Conservation (phyloP, 2,113 vertebrate genomes). For the Camelus dromedarius region DNA sequence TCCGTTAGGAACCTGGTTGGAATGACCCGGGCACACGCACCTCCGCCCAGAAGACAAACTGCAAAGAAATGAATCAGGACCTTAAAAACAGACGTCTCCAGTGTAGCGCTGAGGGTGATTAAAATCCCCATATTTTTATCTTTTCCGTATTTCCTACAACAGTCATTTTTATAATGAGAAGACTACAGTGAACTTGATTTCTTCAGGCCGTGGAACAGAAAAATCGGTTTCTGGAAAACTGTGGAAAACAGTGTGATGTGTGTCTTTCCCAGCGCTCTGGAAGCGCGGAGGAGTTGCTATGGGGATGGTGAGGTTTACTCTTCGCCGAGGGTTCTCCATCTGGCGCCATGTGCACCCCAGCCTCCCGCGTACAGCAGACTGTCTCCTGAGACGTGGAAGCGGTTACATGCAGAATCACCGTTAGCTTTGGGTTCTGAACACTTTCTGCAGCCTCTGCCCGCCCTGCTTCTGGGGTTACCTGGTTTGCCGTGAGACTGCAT, state of each 20-base stretch:
- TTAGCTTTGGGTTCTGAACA: not conserved
- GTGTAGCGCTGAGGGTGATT: not conserved
- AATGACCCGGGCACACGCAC: not conserved
- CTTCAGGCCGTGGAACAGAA: conserved; percentile 12
- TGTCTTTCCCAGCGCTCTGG: conserved; percentile 70
- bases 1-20: not conserved
- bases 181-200: conserved; percentile 46
- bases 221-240: conserved; percentile 66
- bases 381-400: conserved; percentile 57
- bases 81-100: not conserved
- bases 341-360: conserved; percentile 1
- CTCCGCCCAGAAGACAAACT: not conserved
- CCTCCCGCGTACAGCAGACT: not conserved
- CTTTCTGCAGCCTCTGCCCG: not conserved
- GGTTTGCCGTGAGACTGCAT: not conserved
- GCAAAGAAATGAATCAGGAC: not conserved
- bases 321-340: conserved; percentile 64
- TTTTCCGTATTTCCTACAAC: not conserved
- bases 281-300: conserved; percentile 56
- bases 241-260: conserved; percentile 58
- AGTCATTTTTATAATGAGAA: conserved; percentile 39
- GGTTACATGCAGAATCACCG: not conserved
- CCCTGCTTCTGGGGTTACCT: not conserved
- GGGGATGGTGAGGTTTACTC: conserved; percentile 58
- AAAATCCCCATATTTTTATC: not conserved